phyloP scores from a whole-genome alignment of 2,888 invertebrate genomes.

The Hypsopygia costalis region DNA sequence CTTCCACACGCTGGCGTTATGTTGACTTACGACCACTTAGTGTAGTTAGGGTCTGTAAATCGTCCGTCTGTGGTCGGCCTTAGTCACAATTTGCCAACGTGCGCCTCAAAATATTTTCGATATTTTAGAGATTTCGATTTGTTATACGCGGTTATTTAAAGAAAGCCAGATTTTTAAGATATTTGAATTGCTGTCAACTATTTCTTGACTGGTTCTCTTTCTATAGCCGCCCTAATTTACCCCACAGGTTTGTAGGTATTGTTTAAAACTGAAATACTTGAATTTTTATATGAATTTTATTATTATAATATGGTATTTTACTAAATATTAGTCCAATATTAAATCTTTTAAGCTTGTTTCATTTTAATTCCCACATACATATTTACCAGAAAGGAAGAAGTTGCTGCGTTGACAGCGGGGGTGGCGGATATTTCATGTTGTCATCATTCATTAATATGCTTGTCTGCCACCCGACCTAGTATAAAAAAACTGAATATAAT shows the following conservation, averaged over 20 bases:
- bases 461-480: too few relatives aligned
- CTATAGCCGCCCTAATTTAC: conserved; percentile 8
- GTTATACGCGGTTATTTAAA: not conserved
- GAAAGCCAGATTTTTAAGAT: not conserved
- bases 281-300: conserved; percentile 80
- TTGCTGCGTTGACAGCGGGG: too few relatives aligned
- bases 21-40: conserved; percentile 5
- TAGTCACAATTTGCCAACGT: conserved; percentile 9
- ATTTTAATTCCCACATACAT: conserved; percentile 36
- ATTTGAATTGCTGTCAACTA: not conserved
- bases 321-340: conserved; percentile 79
- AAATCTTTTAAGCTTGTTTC: conserved; percentile 68
- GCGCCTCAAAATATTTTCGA: conserved; percentile 1
- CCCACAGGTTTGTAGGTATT: conserved; percentile 53
- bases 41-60: conserved; percentile 4
- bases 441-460: too few relatives aligned
- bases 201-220: not conserved
- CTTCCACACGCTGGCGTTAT: not conserved
- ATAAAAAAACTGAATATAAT: too few relatives aligned
- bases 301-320: conserved; percentile 78
- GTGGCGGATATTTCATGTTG: too few relatives aligned
- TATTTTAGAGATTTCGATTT: conserved; percentile 6
- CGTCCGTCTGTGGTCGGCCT: conserved; percentile 5
- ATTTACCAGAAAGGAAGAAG: too few relatives aligned
- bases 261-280: conserved; percentile 75